Evolutionary conservation across 2,888 invertebrate genomes (phyloP).

Genomic region (Leucoma salicis): DNA sequence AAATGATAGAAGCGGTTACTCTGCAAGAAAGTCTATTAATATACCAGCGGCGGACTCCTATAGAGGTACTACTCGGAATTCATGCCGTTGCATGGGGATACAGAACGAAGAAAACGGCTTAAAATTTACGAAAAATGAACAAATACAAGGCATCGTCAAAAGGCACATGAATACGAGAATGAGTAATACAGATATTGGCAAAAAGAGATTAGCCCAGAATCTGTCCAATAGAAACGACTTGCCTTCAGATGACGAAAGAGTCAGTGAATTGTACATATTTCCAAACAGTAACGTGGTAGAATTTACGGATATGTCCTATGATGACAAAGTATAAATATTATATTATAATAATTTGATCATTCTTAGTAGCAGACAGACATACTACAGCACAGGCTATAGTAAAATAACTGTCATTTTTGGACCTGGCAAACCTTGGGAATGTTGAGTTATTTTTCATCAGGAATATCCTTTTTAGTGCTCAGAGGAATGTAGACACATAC

Average conservation of each 20-base stretch:
- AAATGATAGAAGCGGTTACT: constrained; percentile 63
- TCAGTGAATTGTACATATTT: constrained; percentile 73
- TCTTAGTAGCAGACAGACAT: too few relatives aligned
- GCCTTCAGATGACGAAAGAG: constrained; percentile 65
- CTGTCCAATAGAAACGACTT: constrained; percentile 42
- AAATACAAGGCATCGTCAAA: constrained; percentile 41
- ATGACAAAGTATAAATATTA: constrained; percentile 68
- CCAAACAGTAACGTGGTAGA: constrained; percentile 74
- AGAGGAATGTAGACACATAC: too few relatives aligned
- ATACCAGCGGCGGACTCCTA: constrained; percentile 50
- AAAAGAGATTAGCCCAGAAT: constrained; percentile 43
- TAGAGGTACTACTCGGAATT: constrained; percentile 49
- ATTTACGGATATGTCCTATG: constrained; percentile 69
- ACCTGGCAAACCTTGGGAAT: too few relatives aligned
- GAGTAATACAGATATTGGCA: constrained; percentile 39
- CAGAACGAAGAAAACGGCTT: constrained; percentile 57
- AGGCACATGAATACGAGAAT: constrained; percentile 34
- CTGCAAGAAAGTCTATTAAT: constrained; percentile 63
- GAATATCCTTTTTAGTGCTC: too few relatives aligned
- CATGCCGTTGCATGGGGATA: constrained; percentile 57
- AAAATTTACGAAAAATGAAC: constrained; percentile 45
- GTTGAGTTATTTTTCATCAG: too few relatives aligned
- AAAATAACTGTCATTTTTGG: too few relatives aligned
- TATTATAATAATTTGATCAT: too few relatives aligned
- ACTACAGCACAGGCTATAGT: too few relatives aligned